A percentile compares a stretch with the other conserved stretches of the same genome.
These are phyloP conservation scores for Anabacerthia variegaticeps DNA, from an alignment of 2,797 vertebrate species.

Conservation along the genomic window DNA sequence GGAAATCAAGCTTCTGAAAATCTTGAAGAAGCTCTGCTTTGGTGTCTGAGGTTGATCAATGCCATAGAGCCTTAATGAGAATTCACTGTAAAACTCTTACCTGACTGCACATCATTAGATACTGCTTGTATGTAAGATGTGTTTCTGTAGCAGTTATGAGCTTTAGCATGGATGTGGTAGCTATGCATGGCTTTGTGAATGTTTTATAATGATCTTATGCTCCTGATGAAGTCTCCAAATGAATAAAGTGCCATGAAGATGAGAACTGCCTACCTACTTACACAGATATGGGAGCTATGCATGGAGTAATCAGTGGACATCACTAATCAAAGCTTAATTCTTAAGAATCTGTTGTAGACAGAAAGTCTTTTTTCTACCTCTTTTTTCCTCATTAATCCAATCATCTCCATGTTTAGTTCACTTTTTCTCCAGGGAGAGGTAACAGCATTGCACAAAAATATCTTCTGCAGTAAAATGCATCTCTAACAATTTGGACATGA, in stretches of 20 bases:
- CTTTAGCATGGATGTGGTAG: background rate
- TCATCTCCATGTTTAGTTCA: slow-evolving; percentile 54
- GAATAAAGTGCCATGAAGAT: background rate
- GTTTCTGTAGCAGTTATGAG: background rate
- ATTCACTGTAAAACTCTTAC: background rate
- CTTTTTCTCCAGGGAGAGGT: slow-evolving; percentile 47
- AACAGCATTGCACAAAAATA: slow-evolving; percentile 52
- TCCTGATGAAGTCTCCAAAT: background rate
- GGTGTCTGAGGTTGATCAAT: background rate
- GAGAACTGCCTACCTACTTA: background rate
- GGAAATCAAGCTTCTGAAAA: background rate
- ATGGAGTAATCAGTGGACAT: slow-evolving; percentile 2
- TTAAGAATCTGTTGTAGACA: background rate
- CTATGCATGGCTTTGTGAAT: background rate
- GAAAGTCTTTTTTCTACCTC: background rate
- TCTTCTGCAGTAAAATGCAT: slow-evolving; percentile 66
- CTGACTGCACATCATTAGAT: background rate
- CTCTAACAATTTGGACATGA: slow-evolving; percentile 65
- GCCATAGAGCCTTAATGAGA: background rate
- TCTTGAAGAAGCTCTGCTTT: background rate
- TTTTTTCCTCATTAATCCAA: slow-evolving; percentile 16
- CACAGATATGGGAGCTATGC: background rate
- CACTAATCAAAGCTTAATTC: slow-evolving; percentile 22
- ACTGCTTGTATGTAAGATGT: background rate
- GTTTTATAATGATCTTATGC: slow-evolving; percentile 37